These are phyloP conservation scores for Rachycentron canadum DNA, from an alignment of 2,797 vertebrate genomes.

Conservation along the genomic window DNA sequence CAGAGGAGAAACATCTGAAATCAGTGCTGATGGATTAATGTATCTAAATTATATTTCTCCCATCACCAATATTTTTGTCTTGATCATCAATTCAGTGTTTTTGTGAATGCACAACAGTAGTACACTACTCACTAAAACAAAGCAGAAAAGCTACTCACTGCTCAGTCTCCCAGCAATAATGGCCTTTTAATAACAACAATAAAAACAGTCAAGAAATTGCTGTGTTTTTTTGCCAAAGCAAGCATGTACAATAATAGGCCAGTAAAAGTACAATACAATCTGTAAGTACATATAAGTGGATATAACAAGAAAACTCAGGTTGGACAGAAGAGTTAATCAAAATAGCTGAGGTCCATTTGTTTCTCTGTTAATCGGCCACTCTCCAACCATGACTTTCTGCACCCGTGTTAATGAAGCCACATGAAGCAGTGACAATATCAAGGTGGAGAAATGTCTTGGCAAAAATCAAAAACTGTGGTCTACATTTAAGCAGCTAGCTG, in stretches of 20 bases:
- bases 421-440: conserved; percentile 15
- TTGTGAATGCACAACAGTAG: not conserved
- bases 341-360: conserved; percentile 61
- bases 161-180: conserved; percentile 46
- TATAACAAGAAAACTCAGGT: conserved; percentile 59
- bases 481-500: conserved; percentile 55
- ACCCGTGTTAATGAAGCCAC: conserved; percentile 41
- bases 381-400: conserved; percentile 32
- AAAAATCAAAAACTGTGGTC: conserved; percentile 30
- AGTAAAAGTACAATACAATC: conserved; percentile 71
- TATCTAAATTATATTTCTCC: not conserved
- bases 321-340: conserved; percentile 37
- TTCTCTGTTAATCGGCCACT: conserved; percentile 33
- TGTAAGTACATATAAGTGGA: conserved; percentile 68
- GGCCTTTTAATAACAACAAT: conserved; percentile 79
- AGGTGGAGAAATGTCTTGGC: conserved; percentile 13
- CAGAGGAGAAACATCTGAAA: fast-evolving
- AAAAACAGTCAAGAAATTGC: conserved; percentile 74
- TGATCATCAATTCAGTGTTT: not conserved
- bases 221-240: conserved; percentile 67
- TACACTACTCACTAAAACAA: not conserved
- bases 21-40: not conserved
- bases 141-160: conserved; percentile 11
- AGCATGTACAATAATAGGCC: conserved; percentile 75
- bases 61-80: not conserved